Evolutionary conservation across 2,113 vertebrate species (phyloP).

Genomic region (Capreolus pygargus): DNA sequence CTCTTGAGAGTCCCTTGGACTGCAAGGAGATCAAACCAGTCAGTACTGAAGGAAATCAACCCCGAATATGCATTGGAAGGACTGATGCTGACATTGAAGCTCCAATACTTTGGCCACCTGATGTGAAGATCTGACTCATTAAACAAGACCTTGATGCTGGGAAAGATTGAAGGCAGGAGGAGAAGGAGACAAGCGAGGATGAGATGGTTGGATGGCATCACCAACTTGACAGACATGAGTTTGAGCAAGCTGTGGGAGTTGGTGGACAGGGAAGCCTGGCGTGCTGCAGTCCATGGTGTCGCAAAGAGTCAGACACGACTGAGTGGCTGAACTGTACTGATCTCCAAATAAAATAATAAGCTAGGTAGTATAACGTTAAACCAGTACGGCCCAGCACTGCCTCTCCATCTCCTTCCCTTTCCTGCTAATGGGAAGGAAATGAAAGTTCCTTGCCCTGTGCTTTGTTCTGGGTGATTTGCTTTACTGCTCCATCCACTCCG

Average conservation of each 20-base stretch:
- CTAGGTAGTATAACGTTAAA: background rate
- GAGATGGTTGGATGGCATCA: background rate
- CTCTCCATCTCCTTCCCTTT: background rate
- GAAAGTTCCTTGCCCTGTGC: background rate
- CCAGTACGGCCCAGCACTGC: background rate
- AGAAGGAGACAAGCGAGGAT: background rate
- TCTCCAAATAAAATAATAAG: background rate
- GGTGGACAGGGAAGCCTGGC: background rate
- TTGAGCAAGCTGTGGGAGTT: background rate
- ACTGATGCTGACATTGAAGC: background rate
- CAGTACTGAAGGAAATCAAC: background rate
- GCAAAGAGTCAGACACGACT: background rate
- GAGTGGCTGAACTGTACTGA: background rate
- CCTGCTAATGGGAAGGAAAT: background rate
- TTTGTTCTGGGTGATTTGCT: background rate
- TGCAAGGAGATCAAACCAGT: background rate
- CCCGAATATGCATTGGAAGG: background rate
- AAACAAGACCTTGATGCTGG: background rate
- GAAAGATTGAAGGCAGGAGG: background rate
- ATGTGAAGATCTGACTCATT: background rate
- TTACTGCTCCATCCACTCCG: background rate
- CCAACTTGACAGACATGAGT: background rate
- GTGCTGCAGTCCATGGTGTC: background rate
- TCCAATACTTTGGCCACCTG: background rate
- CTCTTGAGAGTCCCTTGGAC: background rate